Conservation (phyloP, 2,797 vertebrate species). For the Halcyon badia region DNA sequence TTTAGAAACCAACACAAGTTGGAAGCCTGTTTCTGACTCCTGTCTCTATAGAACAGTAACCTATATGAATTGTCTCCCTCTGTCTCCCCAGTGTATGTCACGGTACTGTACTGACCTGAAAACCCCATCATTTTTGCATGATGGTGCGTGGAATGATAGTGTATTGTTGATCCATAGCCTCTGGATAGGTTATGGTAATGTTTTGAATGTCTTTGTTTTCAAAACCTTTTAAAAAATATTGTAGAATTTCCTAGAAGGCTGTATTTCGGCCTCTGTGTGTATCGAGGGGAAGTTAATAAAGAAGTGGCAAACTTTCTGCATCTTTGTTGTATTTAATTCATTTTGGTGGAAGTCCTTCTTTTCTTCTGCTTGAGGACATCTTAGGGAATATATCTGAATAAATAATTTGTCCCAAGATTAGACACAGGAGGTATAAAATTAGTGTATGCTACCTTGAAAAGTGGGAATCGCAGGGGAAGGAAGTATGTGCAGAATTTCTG, state of each 20-base stretch:
- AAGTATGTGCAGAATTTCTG: not conserved
- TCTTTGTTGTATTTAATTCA: not conserved
- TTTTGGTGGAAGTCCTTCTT: not conserved
- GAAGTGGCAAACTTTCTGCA: not conserved
- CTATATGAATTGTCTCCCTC: too few relatives aligned
- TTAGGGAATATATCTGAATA: not conserved
- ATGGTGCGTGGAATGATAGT: too few relatives aligned
- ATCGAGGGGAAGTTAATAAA: not conserved
- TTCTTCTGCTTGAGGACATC: not conserved
- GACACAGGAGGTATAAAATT: not conserved
- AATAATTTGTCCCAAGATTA: not conserved
- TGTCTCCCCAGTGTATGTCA: accelerated
- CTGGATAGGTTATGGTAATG: not conserved
- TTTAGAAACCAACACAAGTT: not conserved
- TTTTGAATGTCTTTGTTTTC: not conserved
- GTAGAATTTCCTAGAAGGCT: not conserved
- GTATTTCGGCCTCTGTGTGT: not conserved
- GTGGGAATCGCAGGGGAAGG: not conserved
- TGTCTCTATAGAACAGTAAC: not conserved
- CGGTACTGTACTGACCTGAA: not conserved
- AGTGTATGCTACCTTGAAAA: not conserved
- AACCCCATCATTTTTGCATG: not conserved
- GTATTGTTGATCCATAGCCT: not conserved
- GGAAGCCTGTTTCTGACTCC: not conserved
- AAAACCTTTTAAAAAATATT: not conserved